Evolutionary conservation across 2,113 vertebrate species (phyloP), one percentile per base, ranked within the genome.

Genomic region (Varanus komodoensis): DNA sequence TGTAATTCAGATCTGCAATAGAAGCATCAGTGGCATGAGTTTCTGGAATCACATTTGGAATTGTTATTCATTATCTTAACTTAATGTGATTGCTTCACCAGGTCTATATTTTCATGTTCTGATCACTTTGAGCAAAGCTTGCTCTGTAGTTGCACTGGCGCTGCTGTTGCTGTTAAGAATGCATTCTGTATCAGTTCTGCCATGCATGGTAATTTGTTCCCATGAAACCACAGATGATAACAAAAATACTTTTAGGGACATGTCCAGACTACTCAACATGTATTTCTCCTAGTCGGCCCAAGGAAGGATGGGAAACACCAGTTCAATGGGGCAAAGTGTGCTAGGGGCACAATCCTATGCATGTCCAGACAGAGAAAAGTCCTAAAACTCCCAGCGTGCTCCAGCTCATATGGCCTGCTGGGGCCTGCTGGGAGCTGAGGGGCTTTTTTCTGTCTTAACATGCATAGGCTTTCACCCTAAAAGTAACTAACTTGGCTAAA

Each of bases 131-230:
- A 57, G 23, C 61, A 57, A 86, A 86, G 9, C 19, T 64, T 0
- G 15, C 8, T 68, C 27, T 84, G 27, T 64, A 32, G 85, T 92
- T 92, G 91, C 92, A 91, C 57, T 90, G 57, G n/a, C n/a, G 23
- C 17, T 29, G 34, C 5, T 38, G 25, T 4, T 78, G 54, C 50
- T 77, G 38, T 48, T 74, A 78, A 64, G 54, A 74, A 78, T 34
- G 25, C 12, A 71, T 29, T 32, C 44, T 32, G 25, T 50, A 48
- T 23, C 11, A 57, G n/a, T 74, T 77, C 15, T 38, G n/a, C 44
- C 64, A 23, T 44, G 73, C 12, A 4, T 29, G 19, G 34, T 44
- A 77, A 57, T 23, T 54, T 77, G 12, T 77, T 87, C 44, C 6
- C 64, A 12, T 61, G 74, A 61, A 77, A 38, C 52, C 14, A 19